Base-by-base conservation (phyloP, 2,888 invertebrate genomes). In the Acrobasis consociella region DNA sequence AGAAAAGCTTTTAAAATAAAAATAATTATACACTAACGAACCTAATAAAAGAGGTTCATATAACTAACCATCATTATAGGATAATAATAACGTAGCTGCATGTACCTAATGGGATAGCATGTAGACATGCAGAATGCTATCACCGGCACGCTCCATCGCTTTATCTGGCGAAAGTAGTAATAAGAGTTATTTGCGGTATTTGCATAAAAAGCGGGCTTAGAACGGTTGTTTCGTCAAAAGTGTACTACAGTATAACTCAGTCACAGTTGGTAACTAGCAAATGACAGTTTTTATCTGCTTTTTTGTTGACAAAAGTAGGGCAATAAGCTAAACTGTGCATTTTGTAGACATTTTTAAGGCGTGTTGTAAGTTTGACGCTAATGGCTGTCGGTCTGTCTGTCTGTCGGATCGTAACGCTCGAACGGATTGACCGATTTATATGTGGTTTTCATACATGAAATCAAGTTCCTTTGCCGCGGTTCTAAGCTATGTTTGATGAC, bases 161-260 rank as follows among this genome's bases (percentile, higher is more conserved):
- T 16, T 55, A 55, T 55, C 55, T 39, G 55, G 38, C 46, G 38
- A 55, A 55, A 52, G 52, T 52, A 7, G 39, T 15, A 9, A 39
- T 16, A 39, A 5, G 55, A 55, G 55, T 39, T 55, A 55, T 55
- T 53, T 11, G 16, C 55, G 55, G 55, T 39, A 55, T 55, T 55
- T 15, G 39, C 55, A 39, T 55, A 55, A 55, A 55, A 55, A 55
- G 39, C 39, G 39, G 55, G 55, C 10, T n/a, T 31, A 11, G 16
- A 1, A 39, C 55, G 13, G 55, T 55, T 39, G 38, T 55, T 16
- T 55, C 15, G 55, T 2, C 11, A 55, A 55, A 31, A 31, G 31
- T 31, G 31, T 31, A 31, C 31, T 31, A 31, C 31, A 31, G 55
- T 55, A 17, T 38, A 9, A n/a, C 9, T 10, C 52, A 39, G 38